phyloP scores from a whole-genome alignment of 2,113 vertebrate species.

The Balaeniceps rex region DNA sequence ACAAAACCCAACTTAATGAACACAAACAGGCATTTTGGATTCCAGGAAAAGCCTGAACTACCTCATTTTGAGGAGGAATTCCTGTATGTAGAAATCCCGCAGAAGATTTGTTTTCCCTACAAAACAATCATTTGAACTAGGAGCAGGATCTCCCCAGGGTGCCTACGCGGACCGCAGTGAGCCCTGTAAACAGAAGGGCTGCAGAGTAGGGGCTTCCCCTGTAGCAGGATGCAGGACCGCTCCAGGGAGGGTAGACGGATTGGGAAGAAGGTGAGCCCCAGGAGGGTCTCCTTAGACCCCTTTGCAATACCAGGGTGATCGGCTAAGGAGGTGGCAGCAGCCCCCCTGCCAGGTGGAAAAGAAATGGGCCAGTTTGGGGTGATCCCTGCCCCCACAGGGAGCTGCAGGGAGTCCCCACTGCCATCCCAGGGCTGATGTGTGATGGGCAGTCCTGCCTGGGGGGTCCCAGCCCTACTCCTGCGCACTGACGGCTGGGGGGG shows the following conservation, averaged over 20 bases:
- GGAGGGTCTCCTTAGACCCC: background rate
- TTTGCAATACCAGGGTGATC: background rate
- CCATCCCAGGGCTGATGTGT: background rate
- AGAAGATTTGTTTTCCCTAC: background rate
- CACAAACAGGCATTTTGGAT: background rate
- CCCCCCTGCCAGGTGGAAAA: background rate
- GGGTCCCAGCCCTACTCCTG: background rate
- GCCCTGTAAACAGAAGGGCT: background rate
- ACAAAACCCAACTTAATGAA: background rate
- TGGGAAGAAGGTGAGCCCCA: background rate
- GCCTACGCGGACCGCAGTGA: accelerated
- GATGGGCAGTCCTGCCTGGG: background rate
- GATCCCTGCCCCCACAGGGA: background rate
- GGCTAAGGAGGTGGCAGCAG: background rate
- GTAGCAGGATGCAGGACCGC: background rate
- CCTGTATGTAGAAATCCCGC: background rate
- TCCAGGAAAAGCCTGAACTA: background rate
- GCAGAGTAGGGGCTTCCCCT: background rate
- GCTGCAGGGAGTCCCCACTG: background rate
- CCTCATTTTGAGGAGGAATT: background rate
- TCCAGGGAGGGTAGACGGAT: background rate
- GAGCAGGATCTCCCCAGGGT: background rate
- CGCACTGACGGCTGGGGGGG: background rate
- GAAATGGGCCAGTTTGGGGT: background rate
- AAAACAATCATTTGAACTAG: background rate